phyloP scores from a whole-genome alignment of 2,888 invertebrate genomes.

The Capitulum mitella region DNA sequence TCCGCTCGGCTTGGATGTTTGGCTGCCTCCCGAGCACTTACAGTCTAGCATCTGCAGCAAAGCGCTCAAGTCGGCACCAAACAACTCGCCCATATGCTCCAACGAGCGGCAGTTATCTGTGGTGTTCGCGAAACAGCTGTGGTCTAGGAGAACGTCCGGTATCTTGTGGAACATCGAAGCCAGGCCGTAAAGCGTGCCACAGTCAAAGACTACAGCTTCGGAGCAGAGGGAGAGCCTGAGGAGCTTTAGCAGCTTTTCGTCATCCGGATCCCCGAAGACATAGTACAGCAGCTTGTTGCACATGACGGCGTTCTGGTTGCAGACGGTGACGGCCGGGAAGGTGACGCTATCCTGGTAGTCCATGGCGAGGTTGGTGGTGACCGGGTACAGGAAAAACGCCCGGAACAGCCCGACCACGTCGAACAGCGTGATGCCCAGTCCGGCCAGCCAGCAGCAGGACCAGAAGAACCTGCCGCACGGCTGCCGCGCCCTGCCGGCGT shows the following conservation, averaged over 20 bases:
- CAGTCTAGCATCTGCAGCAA: no score
- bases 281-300: not conserved
- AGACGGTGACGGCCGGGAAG: conserved; percentile 15
- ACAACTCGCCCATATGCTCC: no score
- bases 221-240: no score
- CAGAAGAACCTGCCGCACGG: not conserved
- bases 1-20: no score
- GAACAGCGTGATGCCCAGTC: not conserved
- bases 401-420: not conserved
- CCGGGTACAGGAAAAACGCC: not conserved
- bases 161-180: no score
- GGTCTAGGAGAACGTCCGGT: not conserved
- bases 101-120: not conserved
- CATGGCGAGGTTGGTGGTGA: not conserved
- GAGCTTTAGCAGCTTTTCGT: not conserved
- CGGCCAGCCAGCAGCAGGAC: not conserved
- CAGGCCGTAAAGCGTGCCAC: no score
- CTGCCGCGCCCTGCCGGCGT: not conserved
- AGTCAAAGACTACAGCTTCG: no score
- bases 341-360: not conserved
- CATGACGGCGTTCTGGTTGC: conserved; percentile 17
- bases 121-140: not conserved
- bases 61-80: no score
- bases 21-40: no score
- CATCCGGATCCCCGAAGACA: not conserved